Percentiles rank a stretch among this genome's conserved stretches.
Evolutionary conservation across 2,888 invertebrate species (phyloP).

Genomic region (Eutolmus rufibarbis): DNA sequence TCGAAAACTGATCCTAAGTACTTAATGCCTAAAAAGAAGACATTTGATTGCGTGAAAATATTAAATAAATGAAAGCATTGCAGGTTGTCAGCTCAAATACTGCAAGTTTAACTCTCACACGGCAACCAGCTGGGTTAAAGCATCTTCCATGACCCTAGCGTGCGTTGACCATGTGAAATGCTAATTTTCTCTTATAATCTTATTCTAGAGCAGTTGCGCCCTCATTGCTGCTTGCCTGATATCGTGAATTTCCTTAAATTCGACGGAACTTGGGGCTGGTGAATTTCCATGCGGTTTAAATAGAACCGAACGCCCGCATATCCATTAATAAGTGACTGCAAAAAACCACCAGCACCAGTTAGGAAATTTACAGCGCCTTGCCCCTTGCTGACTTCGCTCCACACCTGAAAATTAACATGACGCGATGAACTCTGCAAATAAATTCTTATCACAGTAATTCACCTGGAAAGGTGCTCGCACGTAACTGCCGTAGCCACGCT

Average conservation of each 20-base stretch:
- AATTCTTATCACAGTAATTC: slow-evolving; percentile 1
- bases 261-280: slow-evolving; percentile 62
- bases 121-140: background rate
- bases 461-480: slow-evolving; percentile 70
- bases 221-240: slow-evolving; percentile 58
- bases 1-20: slow-evolving; percentile 52
- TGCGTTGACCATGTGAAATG: background rate
- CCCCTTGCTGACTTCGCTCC: slow-evolving; percentile 67
- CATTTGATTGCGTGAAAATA: background rate
- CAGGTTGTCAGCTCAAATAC: background rate
- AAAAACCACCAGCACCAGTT: slow-evolving; percentile 70
- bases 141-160: background rate
- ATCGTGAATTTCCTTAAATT: slow-evolving; percentile 61
- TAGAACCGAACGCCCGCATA: slow-evolving; percentile 67
- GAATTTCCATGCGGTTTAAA: slow-evolving; percentile 63
- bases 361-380: slow-evolving; percentile 68
- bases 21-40: slow-evolving; percentile 51
- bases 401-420: slow-evolving; percentile 60
- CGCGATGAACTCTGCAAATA: background rate
- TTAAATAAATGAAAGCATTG: background rate
- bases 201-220: background rate
- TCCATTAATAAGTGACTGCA: slow-evolving; percentile 68
- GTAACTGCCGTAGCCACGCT: slow-evolving; percentile 65
- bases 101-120: background rate
- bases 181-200: background rate